phyloP scores from a whole-genome alignment of 1,140 invertebrate genomes.

The Megalonaias nervosa region DNA sequence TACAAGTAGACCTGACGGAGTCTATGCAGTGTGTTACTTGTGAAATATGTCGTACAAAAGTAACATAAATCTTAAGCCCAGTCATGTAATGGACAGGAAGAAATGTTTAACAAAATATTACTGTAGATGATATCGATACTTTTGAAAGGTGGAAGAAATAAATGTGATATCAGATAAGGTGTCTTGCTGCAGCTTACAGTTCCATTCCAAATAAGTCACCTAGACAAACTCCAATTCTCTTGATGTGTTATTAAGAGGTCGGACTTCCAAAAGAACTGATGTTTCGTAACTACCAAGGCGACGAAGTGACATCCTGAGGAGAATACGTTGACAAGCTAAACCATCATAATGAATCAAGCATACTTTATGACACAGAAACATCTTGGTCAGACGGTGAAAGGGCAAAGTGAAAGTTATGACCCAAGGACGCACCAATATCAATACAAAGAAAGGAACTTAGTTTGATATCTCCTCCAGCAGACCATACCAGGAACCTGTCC shows the following conservation, averaged over 20 bases:
- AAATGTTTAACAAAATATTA: constrained; percentile 56
- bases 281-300: not conserved
- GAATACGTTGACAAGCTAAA: constrained; percentile 19
- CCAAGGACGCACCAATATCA: not conserved
- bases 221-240: constrained; percentile 33
- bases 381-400: not conserved
- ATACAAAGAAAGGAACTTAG: constrained; percentile 23
- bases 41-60: not conserved
- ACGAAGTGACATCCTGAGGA: not conserved
- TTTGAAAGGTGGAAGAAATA: constrained; percentile 9
- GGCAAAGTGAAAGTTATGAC: constrained; percentile 23
- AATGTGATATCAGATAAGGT: constrained; percentile 42
- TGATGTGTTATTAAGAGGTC: constrained; percentile 45
- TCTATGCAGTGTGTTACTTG: not conserved
- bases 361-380: constrained; percentile 14
- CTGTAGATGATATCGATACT: constrained; percentile 50
- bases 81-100: constrained; percentile 38
- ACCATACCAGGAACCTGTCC: constrained; percentile 2
- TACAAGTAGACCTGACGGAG: not conserved
- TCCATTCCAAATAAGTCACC: constrained; percentile 33
- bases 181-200: constrained; percentile 34
- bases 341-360: constrained; percentile 2
- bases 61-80: not conserved
- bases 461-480: constrained; percentile 14
- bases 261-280: constrained; percentile 33